A percentile compares a stretch with the other conserved stretches of the same genome.
These are phyloP conservation scores for Hycleus cichorii DNA, from an alignment of 1,140 invertebrate genomes.

Conservation along the genomic window DNA sequence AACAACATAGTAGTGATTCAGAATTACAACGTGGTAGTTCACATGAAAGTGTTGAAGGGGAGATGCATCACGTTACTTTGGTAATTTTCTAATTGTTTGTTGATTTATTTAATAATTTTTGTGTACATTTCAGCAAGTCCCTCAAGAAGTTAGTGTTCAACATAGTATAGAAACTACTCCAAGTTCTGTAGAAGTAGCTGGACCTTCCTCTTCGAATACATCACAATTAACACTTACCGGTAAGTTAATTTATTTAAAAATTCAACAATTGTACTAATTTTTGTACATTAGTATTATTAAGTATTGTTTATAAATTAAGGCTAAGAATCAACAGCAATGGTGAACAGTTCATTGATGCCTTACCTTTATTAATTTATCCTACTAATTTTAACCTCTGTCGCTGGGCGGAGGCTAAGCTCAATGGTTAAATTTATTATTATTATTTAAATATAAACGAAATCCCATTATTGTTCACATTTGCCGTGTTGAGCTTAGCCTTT, in stretches of 20 bases:
- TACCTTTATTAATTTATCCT: not conserved
- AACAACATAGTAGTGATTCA: constrained; percentile 34
- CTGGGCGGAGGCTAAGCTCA: constrained; percentile 35
- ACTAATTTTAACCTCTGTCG: constrained; percentile 16
- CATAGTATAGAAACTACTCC: constrained; percentile 23
- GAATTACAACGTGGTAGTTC: constrained; percentile 33
- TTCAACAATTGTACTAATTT: not conserved
- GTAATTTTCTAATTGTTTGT: constrained; percentile 19
- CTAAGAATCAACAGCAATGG: constrained; percentile 38
- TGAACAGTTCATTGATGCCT: constrained; percentile 23
- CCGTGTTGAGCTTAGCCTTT: constrained; percentile 39
- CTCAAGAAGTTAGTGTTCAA: constrained; percentile 31
- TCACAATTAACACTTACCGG: constrained; percentile 26
- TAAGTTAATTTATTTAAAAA: constrained; percentile 17
- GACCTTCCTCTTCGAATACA: constrained; percentile 19
- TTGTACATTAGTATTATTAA: not conserved
- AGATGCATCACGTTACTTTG: constrained; percentile 35
- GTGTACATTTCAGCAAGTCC: constrained; percentile 32
- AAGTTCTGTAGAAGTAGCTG: constrained; percentile 23
- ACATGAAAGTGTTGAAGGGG: constrained; percentile 33
- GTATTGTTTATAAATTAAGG: constrained; percentile 13
- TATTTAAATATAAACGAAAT: not conserved
- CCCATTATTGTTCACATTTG: constrained; percentile 33
- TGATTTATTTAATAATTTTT: not conserved
- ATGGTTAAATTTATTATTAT: not conserved